Evolutionary conservation across 1,140 invertebrate genomes (phyloP).

Genomic region (Eubasilissa regina): DNA sequence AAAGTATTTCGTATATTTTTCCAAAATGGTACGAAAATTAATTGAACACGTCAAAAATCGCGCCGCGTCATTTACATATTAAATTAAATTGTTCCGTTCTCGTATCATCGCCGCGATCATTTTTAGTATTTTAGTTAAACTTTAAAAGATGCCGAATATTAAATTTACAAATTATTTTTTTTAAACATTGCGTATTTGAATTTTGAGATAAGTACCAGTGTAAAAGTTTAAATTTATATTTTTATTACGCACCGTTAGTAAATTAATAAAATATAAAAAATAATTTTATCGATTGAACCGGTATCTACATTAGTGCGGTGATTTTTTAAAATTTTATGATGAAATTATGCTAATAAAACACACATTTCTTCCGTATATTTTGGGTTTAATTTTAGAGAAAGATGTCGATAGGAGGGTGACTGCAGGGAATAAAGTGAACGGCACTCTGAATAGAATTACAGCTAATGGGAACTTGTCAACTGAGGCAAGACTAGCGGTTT

Average conservation of each 20-base stretch:
- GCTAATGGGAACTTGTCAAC: too few relatives aligned
- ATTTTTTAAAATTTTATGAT: too few relatives aligned
- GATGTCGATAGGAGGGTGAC: too few relatives aligned
- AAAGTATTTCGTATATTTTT: slow-evolving; percentile 2
- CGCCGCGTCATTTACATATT: background rate
- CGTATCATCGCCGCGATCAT: slow-evolving; percentile 11
- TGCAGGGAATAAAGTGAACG: too few relatives aligned
- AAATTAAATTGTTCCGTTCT: slow-evolving; percentile 4
- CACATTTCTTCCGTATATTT: too few relatives aligned
- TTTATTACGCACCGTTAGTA: background rate
- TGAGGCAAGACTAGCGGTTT: too few relatives aligned
- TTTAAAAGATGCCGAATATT: slow-evolving; percentile 8
- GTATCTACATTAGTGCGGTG: too few relatives aligned
- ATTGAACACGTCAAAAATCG: slow-evolving; percentile 14
- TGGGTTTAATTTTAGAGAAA: too few relatives aligned
- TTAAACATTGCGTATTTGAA: background rate
- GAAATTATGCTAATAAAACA: too few relatives aligned
- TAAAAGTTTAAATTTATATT: slow-evolving; percentile 3
- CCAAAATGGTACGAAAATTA: slow-evolving; percentile 24
- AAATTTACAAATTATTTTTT: background rate
- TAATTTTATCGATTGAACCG: too few relatives aligned
- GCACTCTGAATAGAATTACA: too few relatives aligned
- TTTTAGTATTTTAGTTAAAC: background rate
- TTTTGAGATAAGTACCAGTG: background rate
- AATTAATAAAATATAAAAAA: too few relatives aligned